phyloP scores from a whole-genome alignment of 2,888 invertebrate species.

The Agelastica alni region DNA sequence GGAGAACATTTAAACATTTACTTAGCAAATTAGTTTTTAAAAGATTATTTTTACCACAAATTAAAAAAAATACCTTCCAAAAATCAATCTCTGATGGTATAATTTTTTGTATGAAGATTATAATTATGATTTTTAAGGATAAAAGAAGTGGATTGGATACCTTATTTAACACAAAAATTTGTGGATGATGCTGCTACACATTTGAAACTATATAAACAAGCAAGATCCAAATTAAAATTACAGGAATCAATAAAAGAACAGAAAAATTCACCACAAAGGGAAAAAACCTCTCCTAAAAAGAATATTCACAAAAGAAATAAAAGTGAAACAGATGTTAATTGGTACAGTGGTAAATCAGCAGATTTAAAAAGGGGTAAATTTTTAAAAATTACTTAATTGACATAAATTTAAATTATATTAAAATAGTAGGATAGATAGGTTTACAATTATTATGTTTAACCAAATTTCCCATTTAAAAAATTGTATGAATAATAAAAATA shows the following conservation, averaged over 20 bases:
- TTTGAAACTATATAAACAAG: constrained; percentile 82
- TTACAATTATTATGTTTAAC: no score
- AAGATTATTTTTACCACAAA: no score
- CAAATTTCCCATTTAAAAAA: no score
- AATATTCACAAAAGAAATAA: constrained; percentile 68
- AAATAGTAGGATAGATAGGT: no score
- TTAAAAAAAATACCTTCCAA: no score
- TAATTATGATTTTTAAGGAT: constrained; percentile 54
- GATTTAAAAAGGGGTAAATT: constrained; percentile 55
- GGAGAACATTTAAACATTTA: no score
- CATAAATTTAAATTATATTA: no score
- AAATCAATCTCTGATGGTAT: no score
- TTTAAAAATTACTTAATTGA: no score
- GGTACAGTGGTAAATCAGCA: constrained; percentile 59
- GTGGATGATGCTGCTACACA: constrained; percentile 92
- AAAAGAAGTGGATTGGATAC: constrained; percentile 89
- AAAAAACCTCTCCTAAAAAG: constrained; percentile 52
- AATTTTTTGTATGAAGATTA: no score
- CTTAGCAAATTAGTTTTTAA: no score
- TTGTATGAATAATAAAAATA: no score
- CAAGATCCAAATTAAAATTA: constrained; percentile 60
- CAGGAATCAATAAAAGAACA: constrained; percentile 46
- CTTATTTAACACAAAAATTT: constrained; percentile 81
- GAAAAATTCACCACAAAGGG: constrained; percentile 50
- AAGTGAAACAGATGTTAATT: constrained; percentile 73